A percentile compares a stretch with the other conserved stretches of the same genome.
phyloP scores from a whole-genome alignment of 2,888 invertebrate genomes.

The Perizoma flavofasciatum region DNA sequence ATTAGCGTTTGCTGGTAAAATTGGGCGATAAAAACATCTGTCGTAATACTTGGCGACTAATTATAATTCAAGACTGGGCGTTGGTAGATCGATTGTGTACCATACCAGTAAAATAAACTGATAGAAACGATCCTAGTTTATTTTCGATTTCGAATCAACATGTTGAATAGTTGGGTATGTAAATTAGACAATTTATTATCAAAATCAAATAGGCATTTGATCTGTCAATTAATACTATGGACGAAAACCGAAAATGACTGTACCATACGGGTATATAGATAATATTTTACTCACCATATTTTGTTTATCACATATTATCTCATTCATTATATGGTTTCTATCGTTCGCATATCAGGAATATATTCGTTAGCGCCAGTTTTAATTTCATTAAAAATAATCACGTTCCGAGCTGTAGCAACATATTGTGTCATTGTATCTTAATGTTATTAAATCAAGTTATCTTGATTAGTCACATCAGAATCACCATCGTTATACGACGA shows the following conservation, averaged over 20 bases:
- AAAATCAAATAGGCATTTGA: no score
- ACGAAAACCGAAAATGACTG: no score
- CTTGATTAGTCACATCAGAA: slow-evolving; percentile 45
- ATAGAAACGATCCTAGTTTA: background rate
- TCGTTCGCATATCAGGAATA: background rate
- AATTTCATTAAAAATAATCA: slow-evolving; percentile 13
- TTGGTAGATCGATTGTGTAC: slow-evolving; percentile 30
- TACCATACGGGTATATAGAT: no score
- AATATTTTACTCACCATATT: no score
- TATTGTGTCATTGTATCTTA: slow-evolving; percentile 20
- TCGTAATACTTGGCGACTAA: slow-evolving; percentile 33
- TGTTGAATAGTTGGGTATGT: no score
- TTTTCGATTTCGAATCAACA: no score
- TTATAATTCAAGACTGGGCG: slow-evolving; percentile 38
- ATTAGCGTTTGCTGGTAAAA: slow-evolving; percentile 6
- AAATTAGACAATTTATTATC: no score
- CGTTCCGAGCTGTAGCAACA: no score
- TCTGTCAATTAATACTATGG: no score
- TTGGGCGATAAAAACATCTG: slow-evolving; percentile 33
- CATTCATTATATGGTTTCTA: no score
- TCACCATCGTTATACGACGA: slow-evolving; percentile 40
- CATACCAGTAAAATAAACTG: slow-evolving; percentile 18
- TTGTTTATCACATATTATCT: slow-evolving; percentile 4
- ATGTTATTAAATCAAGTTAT: slow-evolving; percentile 27
- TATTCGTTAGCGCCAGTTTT: slow-evolving; percentile 10